Percentiles rank a stretch among this genome's conserved stretches.
phyloP scores from a whole-genome alignment of 1,140 invertebrate genomes.

The Zaprionus kolodkinae region DNA sequence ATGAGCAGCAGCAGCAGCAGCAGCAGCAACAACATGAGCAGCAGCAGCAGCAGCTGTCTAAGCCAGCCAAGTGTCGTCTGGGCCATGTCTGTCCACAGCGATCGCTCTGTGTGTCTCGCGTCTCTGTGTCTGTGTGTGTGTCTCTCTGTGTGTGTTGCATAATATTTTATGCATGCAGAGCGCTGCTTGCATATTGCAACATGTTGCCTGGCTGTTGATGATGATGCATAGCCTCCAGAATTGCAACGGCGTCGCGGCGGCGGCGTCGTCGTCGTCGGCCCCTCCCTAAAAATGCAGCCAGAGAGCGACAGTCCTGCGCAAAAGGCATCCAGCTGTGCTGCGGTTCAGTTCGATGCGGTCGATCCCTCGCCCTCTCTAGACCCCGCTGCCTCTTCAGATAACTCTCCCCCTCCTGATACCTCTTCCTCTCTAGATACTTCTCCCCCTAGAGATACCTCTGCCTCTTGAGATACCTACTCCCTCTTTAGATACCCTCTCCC shows the following conservation, averaged over 20 bases:
- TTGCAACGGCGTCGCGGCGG: constrained; percentile 56
- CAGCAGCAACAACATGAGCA: constrained; percentile 36
- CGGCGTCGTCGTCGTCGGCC: constrained; percentile 30
- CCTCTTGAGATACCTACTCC: neutral
- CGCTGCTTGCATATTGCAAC: constrained; percentile 71
- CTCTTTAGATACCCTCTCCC: too few relatives aligned
- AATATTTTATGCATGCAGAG: constrained; percentile 82
- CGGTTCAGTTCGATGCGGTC: neutral
- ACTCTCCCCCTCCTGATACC: too few relatives aligned
- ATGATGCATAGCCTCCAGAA: constrained; percentile 80
- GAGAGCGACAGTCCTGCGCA: constrained; percentile 43
- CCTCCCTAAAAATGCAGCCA: constrained; percentile 54
- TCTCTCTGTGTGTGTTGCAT: constrained; percentile 64
- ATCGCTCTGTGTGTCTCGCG: neutral
- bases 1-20: constrained; percentile 31
- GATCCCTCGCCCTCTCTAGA: neutral
- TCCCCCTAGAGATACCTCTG: too few relatives aligned
- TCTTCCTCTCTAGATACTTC: neutral
- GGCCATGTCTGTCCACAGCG: constrained; percentile 24
- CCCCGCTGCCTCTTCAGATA: neutral
- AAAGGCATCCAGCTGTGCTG: constrained; percentile 65
- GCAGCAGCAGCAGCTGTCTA: constrained; percentile 20
- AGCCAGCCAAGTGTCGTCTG: constrained; percentile 61
- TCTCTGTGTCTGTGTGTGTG: constrained; percentile 42
- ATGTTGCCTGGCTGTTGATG: constrained; percentile 74